A percentile compares a stretch with the other conserved stretches of the same genome.
These are phyloP conservation scores for Eulimnadia texana DNA, from an alignment of 1,140 invertebrate species.

Conservation along the genomic window DNA sequence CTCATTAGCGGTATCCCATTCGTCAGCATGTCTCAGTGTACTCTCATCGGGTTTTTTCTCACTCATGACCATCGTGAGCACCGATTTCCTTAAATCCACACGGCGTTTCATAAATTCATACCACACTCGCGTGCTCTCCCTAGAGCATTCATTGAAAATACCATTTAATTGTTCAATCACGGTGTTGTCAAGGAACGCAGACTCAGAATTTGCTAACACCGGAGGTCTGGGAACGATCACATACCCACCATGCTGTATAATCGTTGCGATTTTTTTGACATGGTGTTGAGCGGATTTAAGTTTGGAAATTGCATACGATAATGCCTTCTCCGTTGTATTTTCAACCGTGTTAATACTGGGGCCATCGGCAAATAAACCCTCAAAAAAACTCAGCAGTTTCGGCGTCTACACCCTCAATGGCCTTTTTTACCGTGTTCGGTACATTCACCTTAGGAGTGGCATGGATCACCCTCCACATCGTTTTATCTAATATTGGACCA, in stretches of 20 bases:
- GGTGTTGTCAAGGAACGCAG: neutral
- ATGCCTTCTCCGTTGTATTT: no score
- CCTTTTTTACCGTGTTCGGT: no score
- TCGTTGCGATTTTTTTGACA: neutral
- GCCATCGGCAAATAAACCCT: no score
- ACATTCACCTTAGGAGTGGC: no score
- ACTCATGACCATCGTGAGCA: neutral
- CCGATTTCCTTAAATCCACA: neutral
- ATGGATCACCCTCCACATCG: no score
- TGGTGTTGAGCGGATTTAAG: neutral
- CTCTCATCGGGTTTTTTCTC: neutral
- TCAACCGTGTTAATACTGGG: no score
- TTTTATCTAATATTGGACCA: no score
- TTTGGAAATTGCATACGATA: neutral
- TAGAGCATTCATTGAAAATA: neutral
- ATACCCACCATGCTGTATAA: neutral
- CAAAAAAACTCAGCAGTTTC: no score
- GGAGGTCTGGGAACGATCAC: neutral
- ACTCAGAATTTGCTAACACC: neutral
- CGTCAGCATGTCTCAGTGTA: neutral
- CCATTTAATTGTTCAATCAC: neutral
- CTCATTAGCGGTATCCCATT: neutral
- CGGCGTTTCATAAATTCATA: neutral
- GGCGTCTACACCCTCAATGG: no score
- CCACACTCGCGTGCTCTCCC: neutral